These are phyloP conservation scores for Danionella cerebrum DNA, from an alignment of 2,113 vertebrate genomes.

Conservation along the genomic window DNA sequence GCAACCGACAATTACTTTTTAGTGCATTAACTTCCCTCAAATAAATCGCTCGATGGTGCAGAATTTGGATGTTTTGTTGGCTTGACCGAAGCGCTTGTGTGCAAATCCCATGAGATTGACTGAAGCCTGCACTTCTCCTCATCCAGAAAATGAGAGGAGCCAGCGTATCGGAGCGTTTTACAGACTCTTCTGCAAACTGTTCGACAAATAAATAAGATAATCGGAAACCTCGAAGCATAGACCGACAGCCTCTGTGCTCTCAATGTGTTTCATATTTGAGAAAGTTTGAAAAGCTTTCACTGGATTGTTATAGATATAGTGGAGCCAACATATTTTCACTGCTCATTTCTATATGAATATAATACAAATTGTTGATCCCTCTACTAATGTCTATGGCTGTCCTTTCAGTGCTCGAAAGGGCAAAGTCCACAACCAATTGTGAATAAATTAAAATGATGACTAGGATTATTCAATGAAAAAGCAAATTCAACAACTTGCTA, in stretches of 20 bases:
- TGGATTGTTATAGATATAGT: too few relatives aligned
- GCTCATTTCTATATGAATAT: too few relatives aligned
- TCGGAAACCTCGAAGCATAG: not conserved
- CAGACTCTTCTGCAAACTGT: not conserved
- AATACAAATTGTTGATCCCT: too few relatives aligned
- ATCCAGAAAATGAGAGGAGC: constrained; percentile 13
- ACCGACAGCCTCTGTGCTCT: not conserved
- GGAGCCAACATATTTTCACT: too few relatives aligned
- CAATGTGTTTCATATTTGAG: not conserved
- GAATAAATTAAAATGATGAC: too few relatives aligned
- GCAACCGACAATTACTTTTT: not conserved
- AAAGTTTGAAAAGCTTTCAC: too few relatives aligned
- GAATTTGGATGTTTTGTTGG: not conserved
- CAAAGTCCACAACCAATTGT: too few relatives aligned
- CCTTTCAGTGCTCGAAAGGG: too few relatives aligned
- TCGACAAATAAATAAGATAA: not conserved
- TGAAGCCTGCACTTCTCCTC: constrained; percentile 12
- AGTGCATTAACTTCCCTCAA: not conserved
- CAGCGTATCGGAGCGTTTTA: constrained; percentile 3
- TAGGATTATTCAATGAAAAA: too few relatives aligned
- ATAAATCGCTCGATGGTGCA: constrained; percentile 11
- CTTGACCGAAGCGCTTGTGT: not conserved
- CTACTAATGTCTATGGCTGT: too few relatives aligned
- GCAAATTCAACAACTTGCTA: too few relatives aligned
- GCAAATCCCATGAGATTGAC: constrained; percentile 8